Conservation (phyloP, 2,888 invertebrate species). For the Therioaphis trifolii region DNA sequence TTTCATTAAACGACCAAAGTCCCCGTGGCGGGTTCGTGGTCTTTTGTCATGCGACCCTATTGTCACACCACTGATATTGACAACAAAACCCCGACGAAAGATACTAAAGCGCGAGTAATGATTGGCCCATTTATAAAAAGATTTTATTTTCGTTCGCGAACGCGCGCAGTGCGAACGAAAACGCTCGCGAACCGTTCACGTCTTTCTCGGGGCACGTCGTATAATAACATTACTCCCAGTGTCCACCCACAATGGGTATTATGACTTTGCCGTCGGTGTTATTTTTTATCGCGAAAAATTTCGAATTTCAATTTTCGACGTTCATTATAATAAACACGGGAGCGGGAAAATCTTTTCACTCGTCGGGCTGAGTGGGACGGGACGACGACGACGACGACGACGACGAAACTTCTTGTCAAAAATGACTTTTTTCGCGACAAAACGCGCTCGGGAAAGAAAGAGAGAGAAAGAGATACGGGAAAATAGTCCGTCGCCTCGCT, state of each 20-base stretch:
- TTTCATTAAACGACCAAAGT: no score
- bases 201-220: no score
- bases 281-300: not conserved
- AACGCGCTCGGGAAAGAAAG: not conserved
- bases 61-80: no score
- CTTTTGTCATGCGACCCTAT: no score
- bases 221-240: not conserved
- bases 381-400: no score
- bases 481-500: not conserved
- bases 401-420: constrained; percentile 23
- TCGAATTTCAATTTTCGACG: constrained; percentile 41
- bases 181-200: no score
- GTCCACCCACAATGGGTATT: not conserved
- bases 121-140: no score
- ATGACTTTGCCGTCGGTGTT: not conserved
- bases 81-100: no score
- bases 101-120: no score
- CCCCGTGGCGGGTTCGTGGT: no score
- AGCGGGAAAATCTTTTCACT: constrained; percentile 23
- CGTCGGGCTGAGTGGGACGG: not conserved
- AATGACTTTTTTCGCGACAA: constrained; percentile 37
- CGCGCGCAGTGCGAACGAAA: no score
- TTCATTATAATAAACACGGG: not conserved
- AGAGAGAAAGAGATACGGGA: not conserved
- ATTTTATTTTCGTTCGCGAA: no score